Base-by-base conservation (phyloP, 2,888 invertebrate genomes). In the Tetramorium bicarinatum region DNA sequence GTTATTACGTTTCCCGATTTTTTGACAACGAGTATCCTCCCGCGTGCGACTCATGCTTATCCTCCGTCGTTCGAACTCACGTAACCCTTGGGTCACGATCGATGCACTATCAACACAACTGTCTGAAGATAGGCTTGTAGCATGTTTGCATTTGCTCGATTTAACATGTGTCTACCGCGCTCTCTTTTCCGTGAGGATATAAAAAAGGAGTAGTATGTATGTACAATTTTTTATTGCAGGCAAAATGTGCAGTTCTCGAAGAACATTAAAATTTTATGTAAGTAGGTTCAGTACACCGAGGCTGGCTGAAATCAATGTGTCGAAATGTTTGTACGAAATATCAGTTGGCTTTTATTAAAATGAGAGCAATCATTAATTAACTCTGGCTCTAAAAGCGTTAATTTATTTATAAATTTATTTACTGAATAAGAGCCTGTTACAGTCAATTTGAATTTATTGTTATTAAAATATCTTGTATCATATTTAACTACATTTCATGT, bases 71-170 rank as follows among this genome's bases (percentile, higher is more conserved):
- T 66, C 41, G 77, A 56, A 69, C 59, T 69, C 79, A 6, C 47
- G 47, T 79, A 79, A 69, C 79, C 79, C 77, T 34, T 34, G 41
- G 21, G 59, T 25, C 21, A 8, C 69, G 79, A 80, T 80, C 79
- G 79, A 80, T 79, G 79, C 47, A 38, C 59, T 71, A 80, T 80
- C 79, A 80, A 80, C 47, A 59, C 69, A 59, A 13, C 59, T 71
- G 47, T 44, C 25, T 49, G 71, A 80, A 80, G 79, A 71, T 61
- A 80, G 52, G 18, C 64, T 21, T 13, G 59, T 29, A n/a, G 41
- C 56, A n/a, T 21, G 59, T 47, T 59, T 79, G n/a, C 49, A 38
- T 69, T 69, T 79, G 69, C 34, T 59, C 69, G 59, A 69, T 80
- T 80, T 49, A 38, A 67, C 25, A n/a, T 41, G 1, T n/a, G 18